Conservation (phyloP, 1,140 invertebrate genomes). For the Pentalonia nigronervosa region DNA sequence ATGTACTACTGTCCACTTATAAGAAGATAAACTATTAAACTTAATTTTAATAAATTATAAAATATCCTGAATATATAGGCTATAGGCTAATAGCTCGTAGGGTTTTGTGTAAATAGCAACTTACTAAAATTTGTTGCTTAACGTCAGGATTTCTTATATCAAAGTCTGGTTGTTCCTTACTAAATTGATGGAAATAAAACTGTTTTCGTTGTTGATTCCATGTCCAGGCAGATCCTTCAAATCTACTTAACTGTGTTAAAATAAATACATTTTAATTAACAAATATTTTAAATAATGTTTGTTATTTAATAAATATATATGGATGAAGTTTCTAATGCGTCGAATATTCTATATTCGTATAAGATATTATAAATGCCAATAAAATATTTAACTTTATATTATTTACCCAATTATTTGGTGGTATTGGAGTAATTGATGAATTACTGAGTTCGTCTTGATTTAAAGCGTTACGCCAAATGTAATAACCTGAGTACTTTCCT, state of each 20-base stretch:
- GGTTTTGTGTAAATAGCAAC: neutral
- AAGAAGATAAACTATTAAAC: neutral
- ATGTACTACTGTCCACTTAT: no score
- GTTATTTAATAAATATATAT: no score
- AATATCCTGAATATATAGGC: neutral
- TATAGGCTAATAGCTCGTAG: no score
- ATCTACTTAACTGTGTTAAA: slow-evolving; percentile 68
- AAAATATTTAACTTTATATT: neutral
- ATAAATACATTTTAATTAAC: neutral
- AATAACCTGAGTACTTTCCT: slow-evolving; percentile 75
- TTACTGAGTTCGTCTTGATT: slow-evolving; percentile 64
- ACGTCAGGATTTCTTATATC: slow-evolving; percentile 66
- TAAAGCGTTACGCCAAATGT: slow-evolving; percentile 73
- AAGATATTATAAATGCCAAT: no score
- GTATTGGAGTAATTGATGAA: slow-evolving; percentile 11
- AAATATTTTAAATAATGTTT: no score
- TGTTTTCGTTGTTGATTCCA: slow-evolving; percentile 72
- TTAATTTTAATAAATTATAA: no score
- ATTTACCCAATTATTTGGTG: slow-evolving; percentile 70
- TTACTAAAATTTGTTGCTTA: slow-evolving; percentile 24
- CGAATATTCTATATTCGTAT: no score
- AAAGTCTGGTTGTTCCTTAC: slow-evolving; percentile 73
- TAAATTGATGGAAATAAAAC: slow-evolving; percentile 79
- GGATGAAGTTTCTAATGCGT: no score
- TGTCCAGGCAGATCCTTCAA: slow-evolving; percentile 76